Evolutionary conservation across 2,888 invertebrate species (phyloP), one percentile per base, ranked within the genome.

Genomic region (Agriotes lineatus): DNA sequence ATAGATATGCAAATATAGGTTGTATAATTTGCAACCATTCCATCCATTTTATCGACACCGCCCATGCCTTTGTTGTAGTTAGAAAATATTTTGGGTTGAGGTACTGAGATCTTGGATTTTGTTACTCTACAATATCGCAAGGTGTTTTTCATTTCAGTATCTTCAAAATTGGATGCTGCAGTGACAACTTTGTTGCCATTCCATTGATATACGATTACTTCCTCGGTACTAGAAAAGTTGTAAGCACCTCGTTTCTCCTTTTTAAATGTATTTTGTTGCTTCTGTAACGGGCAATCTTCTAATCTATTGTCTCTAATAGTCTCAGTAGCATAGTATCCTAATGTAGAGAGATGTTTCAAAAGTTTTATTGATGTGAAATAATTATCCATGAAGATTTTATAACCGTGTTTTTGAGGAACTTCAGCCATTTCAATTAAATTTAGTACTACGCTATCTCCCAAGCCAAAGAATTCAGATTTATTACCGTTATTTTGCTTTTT

Each of bases 381-480:
- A 9, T 66, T 59, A 39, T 59, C 59, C 48, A 66, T 69, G 35
- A 63, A 72, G 33, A 73, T 61, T 67, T 68, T 68, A 33, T 35
- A 66, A 4, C 65, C 66, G 16, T 66, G 5, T 37, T 61, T 54
- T n/a, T 42, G 25, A 35, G 52, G 58, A 42, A 71, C 66, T 59
- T 69, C 20, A 1, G 66, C 65, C 39, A 33, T 2, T 25, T 71
- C 19, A 7, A 70, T 16, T 12, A 73, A 52, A 39, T 48, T 56
- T 18, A 74, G 18, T n/a, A n/a, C n/a, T n/a, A n/a, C 65, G 42
- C 72, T 25, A 35, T 70, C 68, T 33, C 73, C 73, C 18, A 76
- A 18, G 16, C 69, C 73, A 66, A 73, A 74, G 37, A 67, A 30
- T 50, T 70, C 10, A 9, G 19, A n/a, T 63, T 22, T 10, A 20